Evolutionary conservation across 2,888 invertebrate species (phyloP), one percentile per base, ranked within the genome.

Genomic region (Dryobota labecula): DNA sequence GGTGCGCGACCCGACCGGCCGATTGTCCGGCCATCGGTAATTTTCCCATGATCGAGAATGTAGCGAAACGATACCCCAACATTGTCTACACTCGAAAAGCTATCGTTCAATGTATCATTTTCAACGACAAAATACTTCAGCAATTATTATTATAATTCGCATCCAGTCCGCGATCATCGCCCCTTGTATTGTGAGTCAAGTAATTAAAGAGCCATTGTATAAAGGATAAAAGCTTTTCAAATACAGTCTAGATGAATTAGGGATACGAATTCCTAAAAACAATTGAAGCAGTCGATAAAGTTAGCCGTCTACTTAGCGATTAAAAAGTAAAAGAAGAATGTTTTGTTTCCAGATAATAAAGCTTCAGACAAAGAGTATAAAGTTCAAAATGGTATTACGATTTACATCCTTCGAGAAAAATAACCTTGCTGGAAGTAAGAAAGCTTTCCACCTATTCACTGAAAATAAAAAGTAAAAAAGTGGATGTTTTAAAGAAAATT

Each of bases 401-500:
- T 91, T 89, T 91, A 91, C 87, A 90, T 89, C 89, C 88, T 91
- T 91, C 87, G 88, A 88, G 89, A 90, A 91, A 93, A 90, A 93
- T 92, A 93, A 92, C 89, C 90, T 87, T 92, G 93, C 92, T 92
- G 91, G 93, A 94, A 94, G 94, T 92, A 92, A 92, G 92, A 92
- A 93, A 94, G 92, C 92, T 92, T 93, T 93, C 92, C 90, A 93
- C 92, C 93, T 94, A 94, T 93, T 94, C 92, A 92, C 87, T 91
- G 90, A 89, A 94, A 95, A 94, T 92, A 95, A 94, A 95, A 94
- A 92, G 92, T 90, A 93, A 93, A 94, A 93, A 93, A 95, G 91
- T 92, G 91, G 90, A 94, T 94, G 94, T 95, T 94, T 94, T 95
- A 94, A 95, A 95, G 94, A 95, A 96, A 96, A 95, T 95, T 95